A percentile compares a stretch with the other conserved stretches of the same genome.
phyloP scores from a whole-genome alignment of 2,113 vertebrate species.

The Montifringilla adamsi region DNA sequence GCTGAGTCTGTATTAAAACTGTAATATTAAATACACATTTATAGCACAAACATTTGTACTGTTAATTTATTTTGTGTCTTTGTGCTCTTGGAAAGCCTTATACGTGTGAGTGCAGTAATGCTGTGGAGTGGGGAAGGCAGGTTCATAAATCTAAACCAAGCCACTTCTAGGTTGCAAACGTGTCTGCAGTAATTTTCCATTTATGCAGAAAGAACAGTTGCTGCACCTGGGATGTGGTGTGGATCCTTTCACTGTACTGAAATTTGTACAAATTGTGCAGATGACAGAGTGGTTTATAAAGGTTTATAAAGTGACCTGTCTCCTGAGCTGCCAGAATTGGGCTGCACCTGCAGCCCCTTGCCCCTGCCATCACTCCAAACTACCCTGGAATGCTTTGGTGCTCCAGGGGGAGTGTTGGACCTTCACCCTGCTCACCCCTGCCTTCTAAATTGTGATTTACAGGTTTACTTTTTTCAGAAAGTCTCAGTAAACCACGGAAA shows the following conservation, averaged over 20 bases:
- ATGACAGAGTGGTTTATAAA: not conserved
- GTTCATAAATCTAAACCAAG: not conserved
- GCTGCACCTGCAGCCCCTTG: constrained; percentile 6
- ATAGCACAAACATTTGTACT: not conserved
- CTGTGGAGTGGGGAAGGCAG: not conserved
- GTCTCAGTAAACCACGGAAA: rapidly evolving
- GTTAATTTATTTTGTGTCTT: not conserved
- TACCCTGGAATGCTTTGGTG: not conserved
- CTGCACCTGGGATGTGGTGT: not conserved
- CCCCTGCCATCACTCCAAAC: not conserved
- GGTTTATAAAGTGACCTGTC: constrained; percentile 4
- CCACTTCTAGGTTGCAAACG: not conserved
- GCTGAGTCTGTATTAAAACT: not conserved
- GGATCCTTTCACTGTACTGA: not conserved
- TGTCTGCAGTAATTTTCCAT: not conserved
- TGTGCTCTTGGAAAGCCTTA: not conserved
- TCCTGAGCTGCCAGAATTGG: not conserved
- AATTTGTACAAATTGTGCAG: not conserved
- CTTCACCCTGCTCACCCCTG: not conserved
- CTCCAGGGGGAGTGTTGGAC: not conserved
- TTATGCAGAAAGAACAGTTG: not conserved
- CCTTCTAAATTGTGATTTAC: not conserved
- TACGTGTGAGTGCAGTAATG: not conserved
- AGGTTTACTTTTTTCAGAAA: not conserved
- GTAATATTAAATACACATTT: not conserved